These are phyloP conservation scores for Ceuthmochares aereus DNA, from an alignment of 2,113 vertebrate genomes.

Conservation along the genomic window DNA sequence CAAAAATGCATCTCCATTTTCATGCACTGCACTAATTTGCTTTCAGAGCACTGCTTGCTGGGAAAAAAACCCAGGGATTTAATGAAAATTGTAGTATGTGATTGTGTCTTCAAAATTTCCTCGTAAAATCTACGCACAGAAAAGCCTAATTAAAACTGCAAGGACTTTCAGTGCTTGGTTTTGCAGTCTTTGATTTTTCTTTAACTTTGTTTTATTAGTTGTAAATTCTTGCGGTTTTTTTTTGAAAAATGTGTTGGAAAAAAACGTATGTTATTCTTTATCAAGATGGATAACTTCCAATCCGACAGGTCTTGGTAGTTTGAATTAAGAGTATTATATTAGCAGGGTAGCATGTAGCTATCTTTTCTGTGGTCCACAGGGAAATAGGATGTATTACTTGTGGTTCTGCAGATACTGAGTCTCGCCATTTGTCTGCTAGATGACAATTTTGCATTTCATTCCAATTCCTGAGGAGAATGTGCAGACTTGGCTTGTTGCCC, in stretches of 20 bases:
- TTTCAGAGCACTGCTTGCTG: background rate
- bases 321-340: constrained; percentile 1
- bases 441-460: background rate
- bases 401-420: background rate
- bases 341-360: background rate
- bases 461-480: background rate
- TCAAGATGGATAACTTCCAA: constrained; percentile 28
- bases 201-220: constrained; percentile 16
- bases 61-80: background rate
- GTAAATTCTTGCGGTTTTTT: background rate
- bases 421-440: constrained; percentile 32
- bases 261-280: constrained; percentile 26
- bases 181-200: background rate
- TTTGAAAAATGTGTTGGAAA: background rate
- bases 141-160: constrained; percentile 10
- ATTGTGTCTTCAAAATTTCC: constrained; percentile 1
- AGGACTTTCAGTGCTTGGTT: background rate
- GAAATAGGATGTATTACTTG: background rate
- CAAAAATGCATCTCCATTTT: background rate
- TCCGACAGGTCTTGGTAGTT: background rate
- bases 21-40: background rate
- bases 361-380: background rate
- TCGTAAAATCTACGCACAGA: background rate
- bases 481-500: background rate
- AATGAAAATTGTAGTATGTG: background rate